Evolutionary conservation across 2,113 vertebrate genomes (phyloP), one percentile per base, ranked within the genome.

Genomic region (Rhegmatorhina hoffmannsi): DNA sequence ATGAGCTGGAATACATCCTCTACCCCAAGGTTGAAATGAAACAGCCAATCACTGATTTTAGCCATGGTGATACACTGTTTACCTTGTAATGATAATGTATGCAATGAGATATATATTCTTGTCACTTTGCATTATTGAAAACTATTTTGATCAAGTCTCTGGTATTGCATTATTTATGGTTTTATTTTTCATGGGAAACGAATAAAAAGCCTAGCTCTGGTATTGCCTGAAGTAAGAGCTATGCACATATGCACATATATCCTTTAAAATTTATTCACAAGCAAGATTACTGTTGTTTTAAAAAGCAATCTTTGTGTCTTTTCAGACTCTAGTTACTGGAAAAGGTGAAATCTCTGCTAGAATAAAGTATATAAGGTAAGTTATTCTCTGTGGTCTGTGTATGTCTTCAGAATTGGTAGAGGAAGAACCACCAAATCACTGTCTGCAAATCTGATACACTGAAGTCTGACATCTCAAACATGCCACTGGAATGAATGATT

Each of bases 401-500:
- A 8, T 23, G 25, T 44, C 38, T 53, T 84, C 56, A 85, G n/a
- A 63, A 79, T 5, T 47, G 8, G 10, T 40, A 43, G 55, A 80
- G 16, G 8, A 11, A 50, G 28, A 58, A 67, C 4, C 43, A 8
- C 3, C n/a, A 62, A n/a, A 47, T 49, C 25, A 67, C 11, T 36
- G 0, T 18, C 40, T 59, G 16, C 4, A 72, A 40, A 79, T 46
- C 7, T 63, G 18, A 19, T 1, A 4, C 13, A 7, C 18, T 33
- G 18, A 80, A 33, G 10, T 69, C 50, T 84, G 36, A 11, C 14
- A 20, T 59, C 21, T 89, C 6, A 8, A 36, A 53, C 5, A 18
- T 10, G 4, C 6, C 16, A n/a, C 28, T 43, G 38, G 31, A 81
- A 49, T 68, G 49, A 92, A 50, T 0, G 0, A 25, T 25, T 11